Evolutionary conservation across 2,888 invertebrate species (phyloP).

Genomic region (Mantis religiosa): DNA sequence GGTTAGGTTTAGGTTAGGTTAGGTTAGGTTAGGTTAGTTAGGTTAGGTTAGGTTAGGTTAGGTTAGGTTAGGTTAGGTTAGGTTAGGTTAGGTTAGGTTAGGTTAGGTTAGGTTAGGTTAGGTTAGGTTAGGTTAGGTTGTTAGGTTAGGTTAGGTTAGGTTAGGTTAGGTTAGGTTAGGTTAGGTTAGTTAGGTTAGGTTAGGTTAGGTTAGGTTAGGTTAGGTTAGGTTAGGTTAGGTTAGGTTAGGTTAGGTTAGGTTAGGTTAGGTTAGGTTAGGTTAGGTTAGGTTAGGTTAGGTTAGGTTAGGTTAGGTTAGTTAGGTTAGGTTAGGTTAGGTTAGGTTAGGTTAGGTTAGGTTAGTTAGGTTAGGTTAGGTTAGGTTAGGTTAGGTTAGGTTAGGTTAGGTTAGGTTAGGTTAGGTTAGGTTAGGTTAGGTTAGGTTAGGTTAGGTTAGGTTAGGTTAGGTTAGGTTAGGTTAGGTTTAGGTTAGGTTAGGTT

Average conservation of each 20-base stretch:
- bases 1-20: too few species aligned
- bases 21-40: too few species aligned
- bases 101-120: conserved; percentile 16
- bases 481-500: conserved; percentile 27
- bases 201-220: conserved; percentile 21
- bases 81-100: conserved; percentile 25
- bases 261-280: conserved; percentile 15
- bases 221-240: too few species aligned
- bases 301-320: conserved; percentile 3
- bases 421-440: background rate
- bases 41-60: background rate
- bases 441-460: conserved; percentile 1
- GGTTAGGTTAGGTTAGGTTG: conserved; percentile 28
- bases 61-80: background rate
- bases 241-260: conserved; percentile 12
- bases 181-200: conserved; percentile 27
- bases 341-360: background rate
- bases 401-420: background rate
- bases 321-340: too few species aligned
- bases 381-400: background rate
- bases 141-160: too few species aligned
- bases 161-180: conserved; percentile 22
- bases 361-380: background rate
- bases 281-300: conserved; percentile 1
- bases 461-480: too few species aligned